phyloP scores from a whole-genome alignment of 2,888 invertebrate genomes.

The Pristionchus exspectatus region DNA sequence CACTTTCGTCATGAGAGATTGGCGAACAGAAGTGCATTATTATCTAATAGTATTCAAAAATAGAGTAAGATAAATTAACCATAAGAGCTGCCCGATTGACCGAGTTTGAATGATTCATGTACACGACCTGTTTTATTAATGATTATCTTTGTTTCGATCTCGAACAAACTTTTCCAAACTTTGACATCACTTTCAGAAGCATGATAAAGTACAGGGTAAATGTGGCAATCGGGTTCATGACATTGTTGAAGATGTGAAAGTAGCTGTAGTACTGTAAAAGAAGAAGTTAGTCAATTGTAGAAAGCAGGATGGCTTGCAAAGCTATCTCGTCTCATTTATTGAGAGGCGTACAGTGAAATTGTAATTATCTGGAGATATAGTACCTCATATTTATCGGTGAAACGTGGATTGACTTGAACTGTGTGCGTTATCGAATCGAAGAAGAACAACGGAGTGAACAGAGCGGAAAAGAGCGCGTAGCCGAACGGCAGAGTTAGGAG shows the following conservation, averaged over 20 bases:
- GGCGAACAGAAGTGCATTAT: too few species aligned
- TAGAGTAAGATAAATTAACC: background rate
- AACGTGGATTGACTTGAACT: background rate
- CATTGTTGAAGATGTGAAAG: constrained; percentile 1
- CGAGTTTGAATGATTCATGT: background rate
- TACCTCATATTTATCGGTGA: constrained; percentile 12
- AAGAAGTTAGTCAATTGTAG: too few species aligned
- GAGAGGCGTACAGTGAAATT: background rate
- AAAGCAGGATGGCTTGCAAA: too few species aligned
- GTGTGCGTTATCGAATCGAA: constrained; percentile 1
- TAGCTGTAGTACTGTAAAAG: background rate
- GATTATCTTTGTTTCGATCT: background rate
- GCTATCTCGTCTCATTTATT: background rate
- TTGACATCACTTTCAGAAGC: background rate
- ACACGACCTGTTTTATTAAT: background rate
- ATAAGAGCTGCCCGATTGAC: background rate
- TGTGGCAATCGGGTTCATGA: background rate
- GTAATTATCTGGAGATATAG: background rate
- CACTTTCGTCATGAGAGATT: too few species aligned
- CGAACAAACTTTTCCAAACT: background rate
- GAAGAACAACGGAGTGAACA: background rate
- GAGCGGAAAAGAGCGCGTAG: background rate
- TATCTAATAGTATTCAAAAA: too few species aligned
- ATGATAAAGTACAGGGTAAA: background rate
- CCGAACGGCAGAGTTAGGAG: background rate